Evolutionary conservation across 2,888 invertebrate species (phyloP), one percentile per base, ranked within the genome.

Genomic region (Embidobia sp.): DNA sequence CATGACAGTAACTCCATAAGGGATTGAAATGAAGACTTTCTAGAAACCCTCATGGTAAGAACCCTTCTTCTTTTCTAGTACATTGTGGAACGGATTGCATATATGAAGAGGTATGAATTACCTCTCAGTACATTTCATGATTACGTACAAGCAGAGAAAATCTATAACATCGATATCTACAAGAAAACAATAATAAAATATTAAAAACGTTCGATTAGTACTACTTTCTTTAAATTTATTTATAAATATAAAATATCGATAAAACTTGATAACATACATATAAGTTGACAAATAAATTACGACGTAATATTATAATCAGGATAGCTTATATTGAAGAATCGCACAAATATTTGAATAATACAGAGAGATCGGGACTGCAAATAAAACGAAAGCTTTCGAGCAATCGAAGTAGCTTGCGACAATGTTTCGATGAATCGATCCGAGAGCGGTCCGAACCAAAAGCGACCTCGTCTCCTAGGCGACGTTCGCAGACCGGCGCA

Each of bases 401-500:
- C 40, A 26, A 48, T 69, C 69, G 69, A 69, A 51, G 10, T 19
- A 16, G 7, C 18, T 49, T 31, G 37, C 55, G 40, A 44, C 44
- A 40, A 16, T 59, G 55, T 37, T 77, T 73, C 75, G 77, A 78
- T 72, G 66, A 40, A 82, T 82, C 82, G 82, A 82, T 81, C 79
- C 74, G 40, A 49, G 75, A 63, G 85, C 90, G 92, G 77, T 92
- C 92, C 81, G 90, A 92, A 70, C 92, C 81, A 90, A 92, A 78
- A 77, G 92, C 93, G 90, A 92, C 93, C 90, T 94, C 94, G 95
- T 94, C 94, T 91, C 93, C 93, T 86, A 91, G 93, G 84, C 91
- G 94, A 77, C 91, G 93, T 84, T 91, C 93, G 49, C 82, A 83
- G 85, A 84, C 86, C 86, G 87, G 87, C 88, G 87, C 87, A 85